These are phyloP conservation scores for Machimus atricapillus DNA, from an alignment of 2,888 invertebrate genomes.

Conservation along the genomic window DNA sequence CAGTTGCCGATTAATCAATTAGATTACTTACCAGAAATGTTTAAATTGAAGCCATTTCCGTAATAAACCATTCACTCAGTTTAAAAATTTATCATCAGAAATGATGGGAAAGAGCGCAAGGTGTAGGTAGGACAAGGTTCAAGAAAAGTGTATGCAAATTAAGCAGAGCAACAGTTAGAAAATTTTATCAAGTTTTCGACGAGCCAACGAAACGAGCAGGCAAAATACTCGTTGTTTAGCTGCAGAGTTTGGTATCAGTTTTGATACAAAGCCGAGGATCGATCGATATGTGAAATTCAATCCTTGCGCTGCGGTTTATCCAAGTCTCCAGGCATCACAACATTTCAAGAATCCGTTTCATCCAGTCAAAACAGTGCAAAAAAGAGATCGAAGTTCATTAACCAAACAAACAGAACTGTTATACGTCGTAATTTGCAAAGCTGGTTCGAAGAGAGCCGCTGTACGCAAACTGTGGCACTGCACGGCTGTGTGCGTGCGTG, in stretches of 20 bases:
- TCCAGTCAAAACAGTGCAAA: background rate
- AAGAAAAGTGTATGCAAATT: background rate
- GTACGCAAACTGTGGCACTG: background rate
- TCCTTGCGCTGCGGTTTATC: background rate
- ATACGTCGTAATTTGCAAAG: background rate
- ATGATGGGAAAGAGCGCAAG: background rate
- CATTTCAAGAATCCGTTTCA: background rate
- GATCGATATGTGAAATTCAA: background rate
- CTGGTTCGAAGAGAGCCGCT: background rate
- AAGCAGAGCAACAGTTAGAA: background rate
- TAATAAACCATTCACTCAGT: background rate
- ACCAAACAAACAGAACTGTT: slow-evolving; percentile 9
- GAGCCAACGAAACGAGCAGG: background rate
- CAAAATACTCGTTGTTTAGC: background rate
- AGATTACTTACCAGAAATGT: too few species aligned
- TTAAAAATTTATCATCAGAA: background rate
- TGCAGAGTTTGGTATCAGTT: background rate
- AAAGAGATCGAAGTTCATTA: background rate
- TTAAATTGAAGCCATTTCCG: background rate
- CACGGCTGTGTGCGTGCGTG: background rate
- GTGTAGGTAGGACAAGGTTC: background rate
- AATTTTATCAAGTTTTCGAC: background rate
- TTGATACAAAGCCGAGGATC: background rate
- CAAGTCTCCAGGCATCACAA: background rate
- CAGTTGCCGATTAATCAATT: too few species aligned